Conservation (phyloP, 30 jellyfish, hydroid and myxozoan genomes). For the Cassiopea xamachana region DNA sequence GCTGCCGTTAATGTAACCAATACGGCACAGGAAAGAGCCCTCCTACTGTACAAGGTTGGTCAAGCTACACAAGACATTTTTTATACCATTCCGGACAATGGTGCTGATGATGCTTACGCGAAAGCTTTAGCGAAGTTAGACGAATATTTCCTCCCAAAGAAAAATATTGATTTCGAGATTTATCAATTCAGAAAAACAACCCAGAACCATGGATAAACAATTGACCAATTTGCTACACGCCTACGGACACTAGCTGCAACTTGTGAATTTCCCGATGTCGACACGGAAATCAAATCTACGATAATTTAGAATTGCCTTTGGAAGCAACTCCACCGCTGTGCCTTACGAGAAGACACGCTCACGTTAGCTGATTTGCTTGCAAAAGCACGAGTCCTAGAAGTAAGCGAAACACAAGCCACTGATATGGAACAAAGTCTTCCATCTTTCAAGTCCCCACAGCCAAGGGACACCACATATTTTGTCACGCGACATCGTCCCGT, state of each 20-base stretch:
- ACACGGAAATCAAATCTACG: constrained; percentile 16
- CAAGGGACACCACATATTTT: not conserved
- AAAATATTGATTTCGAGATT: constrained; percentile 26
- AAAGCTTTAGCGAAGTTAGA: constrained; percentile 23
- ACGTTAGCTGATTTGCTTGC: not conserved
- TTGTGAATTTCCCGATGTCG: constrained; percentile 19
- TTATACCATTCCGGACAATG: constrained; percentile 16
- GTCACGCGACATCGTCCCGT: not conserved
- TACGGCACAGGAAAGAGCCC: constrained; percentile 40
- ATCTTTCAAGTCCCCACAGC: not conserved
- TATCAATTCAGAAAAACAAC: constrained; percentile 33
- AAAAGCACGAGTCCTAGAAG: constrained; percentile 43
- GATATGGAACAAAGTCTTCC: constrained; percentile 1
- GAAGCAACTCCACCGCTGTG: constrained; percentile 8
- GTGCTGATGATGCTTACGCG: constrained; percentile 36
- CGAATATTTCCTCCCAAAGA: constrained; percentile 13
- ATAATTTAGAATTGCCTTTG: constrained; percentile 23
- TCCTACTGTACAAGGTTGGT: constrained; percentile 14
- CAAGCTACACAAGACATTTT: constrained; percentile 9
- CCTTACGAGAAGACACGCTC: constrained; percentile 25
- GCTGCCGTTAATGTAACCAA: constrained; percentile 7
- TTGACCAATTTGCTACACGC: constrained; percentile 25
- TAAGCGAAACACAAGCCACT: constrained; percentile 26
- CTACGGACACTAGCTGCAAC: constrained; percentile 27
- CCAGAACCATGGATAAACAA: constrained; percentile 36